Conservation (phyloP, 2,888 invertebrate genomes). For the Celastrina argiolus region DNA sequence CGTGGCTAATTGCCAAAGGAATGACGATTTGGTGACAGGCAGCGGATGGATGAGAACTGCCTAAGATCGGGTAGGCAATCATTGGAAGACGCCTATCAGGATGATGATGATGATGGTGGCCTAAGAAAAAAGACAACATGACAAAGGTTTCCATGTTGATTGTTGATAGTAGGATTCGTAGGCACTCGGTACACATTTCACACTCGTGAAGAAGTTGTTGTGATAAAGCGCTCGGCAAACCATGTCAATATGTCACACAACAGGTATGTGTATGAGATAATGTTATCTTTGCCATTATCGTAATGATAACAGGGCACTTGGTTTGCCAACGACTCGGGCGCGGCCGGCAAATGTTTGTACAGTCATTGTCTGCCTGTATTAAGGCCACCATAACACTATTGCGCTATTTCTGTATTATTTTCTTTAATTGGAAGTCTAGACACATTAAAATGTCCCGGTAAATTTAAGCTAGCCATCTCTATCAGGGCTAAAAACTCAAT, state of each 20-base stretch:
- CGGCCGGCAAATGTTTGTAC: constrained; percentile 64
- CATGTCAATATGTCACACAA: constrained; percentile 36
- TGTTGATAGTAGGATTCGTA: too few species aligned
- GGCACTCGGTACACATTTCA: background rate
- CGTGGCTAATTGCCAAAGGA: too few species aligned
- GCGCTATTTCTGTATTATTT: constrained; percentile 25
- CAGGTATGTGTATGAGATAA: constrained; percentile 28
- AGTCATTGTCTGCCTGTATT: constrained; percentile 52
- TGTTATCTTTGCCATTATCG: constrained; percentile 46
- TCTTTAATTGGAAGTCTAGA: constrained; percentile 12
- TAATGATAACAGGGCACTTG: constrained; percentile 52
- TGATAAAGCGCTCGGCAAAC: constrained; percentile 28
- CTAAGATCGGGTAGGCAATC: too few species aligned
- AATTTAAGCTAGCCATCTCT: background rate
- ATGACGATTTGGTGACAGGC: too few species aligned
- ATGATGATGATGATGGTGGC: too few species aligned
- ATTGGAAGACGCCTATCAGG: too few species aligned
- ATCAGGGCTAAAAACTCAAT: background rate
- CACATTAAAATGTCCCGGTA: constrained; percentile 1
- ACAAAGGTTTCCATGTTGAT: too few species aligned
- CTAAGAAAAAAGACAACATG: too few species aligned
- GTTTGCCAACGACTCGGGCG: constrained; percentile 56
- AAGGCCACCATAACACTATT: constrained; percentile 45
- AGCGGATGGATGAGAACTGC: too few species aligned
- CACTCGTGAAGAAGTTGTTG: background rate